Evolutionary conservation across 2,888 invertebrate genomes (phyloP).

Genomic region (Polydrusus cervinus): DNA sequence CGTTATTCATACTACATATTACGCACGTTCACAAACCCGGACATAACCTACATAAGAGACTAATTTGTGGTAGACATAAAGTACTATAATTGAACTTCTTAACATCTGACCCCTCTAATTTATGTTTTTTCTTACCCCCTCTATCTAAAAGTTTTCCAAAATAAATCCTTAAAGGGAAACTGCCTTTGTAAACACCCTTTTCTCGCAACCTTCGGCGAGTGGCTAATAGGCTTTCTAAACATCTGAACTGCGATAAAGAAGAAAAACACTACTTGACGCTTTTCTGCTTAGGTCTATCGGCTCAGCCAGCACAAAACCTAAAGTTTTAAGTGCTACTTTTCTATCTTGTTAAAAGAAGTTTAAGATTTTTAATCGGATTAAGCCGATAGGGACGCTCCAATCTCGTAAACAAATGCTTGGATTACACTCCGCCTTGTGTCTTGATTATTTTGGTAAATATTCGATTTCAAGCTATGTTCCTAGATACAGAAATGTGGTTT

Average conservation of each 20-base stretch:
- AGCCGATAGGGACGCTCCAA: background rate
- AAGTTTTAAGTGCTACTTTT: slow-evolving; percentile 42
- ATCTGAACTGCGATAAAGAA: slow-evolving; percentile 25
- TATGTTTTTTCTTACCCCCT: too few relatives aligned
- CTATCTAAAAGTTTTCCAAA: slow-evolving; percentile 1
- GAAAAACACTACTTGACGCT: slow-evolving; percentile 28
- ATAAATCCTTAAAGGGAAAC: background rate
- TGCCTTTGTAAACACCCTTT: slow-evolving; percentile 15
- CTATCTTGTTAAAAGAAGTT: slow-evolving; percentile 45
- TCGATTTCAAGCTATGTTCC: background rate
- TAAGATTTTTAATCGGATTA: slow-evolving; percentile 17
- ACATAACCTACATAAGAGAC: too few relatives aligned
- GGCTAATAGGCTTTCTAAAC: slow-evolving; percentile 25
- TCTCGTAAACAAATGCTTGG: slow-evolving; percentile 24
- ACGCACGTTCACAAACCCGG: too few relatives aligned
- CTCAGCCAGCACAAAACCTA: slow-evolving; percentile 18
- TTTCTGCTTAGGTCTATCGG: slow-evolving; percentile 25
- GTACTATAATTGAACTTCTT: too few relatives aligned
- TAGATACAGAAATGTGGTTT: background rate
- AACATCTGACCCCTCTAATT: too few relatives aligned
- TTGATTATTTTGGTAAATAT: slow-evolving; percentile 16
- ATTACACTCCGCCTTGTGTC: slow-evolving; percentile 12
- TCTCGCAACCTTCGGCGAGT: slow-evolving; percentile 6
- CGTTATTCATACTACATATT: too few relatives aligned
- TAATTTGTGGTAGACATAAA: too few relatives aligned